Evolutionary conservation across 2,113 vertebrate species (phyloP), one percentile per base, ranked within the genome.

Genomic region (Anhinga anhinga): DNA sequence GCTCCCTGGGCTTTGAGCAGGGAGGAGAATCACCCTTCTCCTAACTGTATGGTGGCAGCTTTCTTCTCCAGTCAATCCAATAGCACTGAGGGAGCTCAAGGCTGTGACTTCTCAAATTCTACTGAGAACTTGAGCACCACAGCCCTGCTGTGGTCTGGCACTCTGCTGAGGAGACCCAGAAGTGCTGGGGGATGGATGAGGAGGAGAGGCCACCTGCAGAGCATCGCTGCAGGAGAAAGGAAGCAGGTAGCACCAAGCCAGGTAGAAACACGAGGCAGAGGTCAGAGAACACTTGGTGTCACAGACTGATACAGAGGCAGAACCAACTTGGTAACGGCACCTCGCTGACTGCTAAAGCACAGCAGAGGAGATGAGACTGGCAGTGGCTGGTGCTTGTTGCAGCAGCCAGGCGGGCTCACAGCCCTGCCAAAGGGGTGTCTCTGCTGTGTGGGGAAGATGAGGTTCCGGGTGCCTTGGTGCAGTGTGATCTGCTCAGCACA

Each of bases 331-430:
- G n/a, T 22, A 47, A 29, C 7, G 6, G 61, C 71, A 77, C 44
- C 25, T 59, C 72, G 19, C 25, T 2, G 15, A 23, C 42, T 42
- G 30, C 71, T 77, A 19, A 42, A 42, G 29, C 52, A 11, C 29
- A 38, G 71, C n/a, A 9, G 22, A 47, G 58, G 49, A 34, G 29
- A 18, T 0, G 2, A 86, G 20, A 30, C 23, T 29, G 30, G 23
- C 52, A 49, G 42, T 23, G 44, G 61, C 52, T 47, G 22, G 15
- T 50, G 44, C 62, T 50, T 59, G 30, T 25, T 67, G 23, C 42
- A 50, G 62, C 61, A 42, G 18, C 44, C 0, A 1, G 19, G 30
- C 52, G 2, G 19, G 30, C 52, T 67, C 2, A 0, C 15, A 16
- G 36, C 5, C 36, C 52, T 50, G 52, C 44, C 36, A 34, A 77